Evolutionary conservation across 2,797 vertebrate genomes (phyloP), one percentile per base, ranked within the genome.

Genomic region (Neosilurus mollespiculum): DNA sequence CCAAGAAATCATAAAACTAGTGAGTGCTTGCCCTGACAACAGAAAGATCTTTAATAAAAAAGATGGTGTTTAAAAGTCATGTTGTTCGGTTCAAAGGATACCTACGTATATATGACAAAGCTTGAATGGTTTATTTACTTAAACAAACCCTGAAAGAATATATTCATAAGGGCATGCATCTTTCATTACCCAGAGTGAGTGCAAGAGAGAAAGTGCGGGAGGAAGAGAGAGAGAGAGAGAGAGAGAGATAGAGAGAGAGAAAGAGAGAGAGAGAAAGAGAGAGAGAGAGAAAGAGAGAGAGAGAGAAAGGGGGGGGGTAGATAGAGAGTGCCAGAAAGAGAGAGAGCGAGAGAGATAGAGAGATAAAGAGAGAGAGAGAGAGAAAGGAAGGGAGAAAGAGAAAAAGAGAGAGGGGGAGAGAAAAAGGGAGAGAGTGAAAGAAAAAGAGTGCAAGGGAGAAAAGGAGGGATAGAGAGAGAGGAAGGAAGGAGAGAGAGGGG

Each of bases 161-260:
- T 82, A 20, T 70, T 62, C 43, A 54, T 53, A 64, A 49, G 76
- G 30, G 30, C 58, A n/a, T 30, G 51, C 49, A 37, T 24, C 43
- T 43, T 43, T 43, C 43, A 43, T 43, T 3, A 2, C 43, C 43
- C 1, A 87, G 64, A 87, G 64, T 81, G 58, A 49, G 18, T 30
- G 53, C 16, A 43, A 70, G 43, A 30, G 7, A n/a, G 14, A 72
- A n/a, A 34, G 26, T 85, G 72, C 78, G 58, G 59, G 24, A 43
- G 34, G 26, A 62, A 81, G 64, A 78, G 82, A 81, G 12, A 86
- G 62, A 83, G 37, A 54, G 24, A 30, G 30, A 37, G 56, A 58
- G 66, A 69, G 16, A 69, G 16, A 22, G 16, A 43, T 9, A 22
- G 81, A 61, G 81, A 87, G 65, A 87, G 58, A 87, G 58, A 83